phyloP scores from a whole-genome alignment of 2,888 invertebrate species.

The Cataglyphis rosenhaueri region DNA sequence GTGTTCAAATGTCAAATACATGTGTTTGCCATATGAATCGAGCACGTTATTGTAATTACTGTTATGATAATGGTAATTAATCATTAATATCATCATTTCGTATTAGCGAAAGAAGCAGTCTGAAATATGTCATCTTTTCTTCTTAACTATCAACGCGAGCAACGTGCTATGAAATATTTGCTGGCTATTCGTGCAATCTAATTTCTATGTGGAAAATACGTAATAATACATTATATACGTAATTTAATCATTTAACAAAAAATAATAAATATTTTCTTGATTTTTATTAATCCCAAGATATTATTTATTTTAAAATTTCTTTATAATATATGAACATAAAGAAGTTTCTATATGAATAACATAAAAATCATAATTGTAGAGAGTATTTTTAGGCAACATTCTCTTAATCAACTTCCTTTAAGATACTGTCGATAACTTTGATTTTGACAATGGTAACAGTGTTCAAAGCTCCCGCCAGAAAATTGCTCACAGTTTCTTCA shows the following conservation, averaged over 20 bases:
- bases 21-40: background rate
- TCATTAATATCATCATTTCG: background rate
- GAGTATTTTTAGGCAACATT: background rate
- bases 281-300: background rate
- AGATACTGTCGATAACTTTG: background rate
- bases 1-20: background rate
- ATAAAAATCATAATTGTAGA: background rate
- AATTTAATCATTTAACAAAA: background rate
- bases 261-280: background rate
- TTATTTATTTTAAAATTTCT: background rate
- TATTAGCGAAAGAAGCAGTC: background rate
- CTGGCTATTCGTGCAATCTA: background rate
- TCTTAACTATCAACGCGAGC: background rate
- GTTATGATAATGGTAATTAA: background rate
- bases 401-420: too few species aligned
- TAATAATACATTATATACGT: background rate
- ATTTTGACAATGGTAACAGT: background rate
- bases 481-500: background rate
- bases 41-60: background rate
- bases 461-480: slow-evolving; percentile 24
- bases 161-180: background rate
- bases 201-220: background rate
- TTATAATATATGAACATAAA: background rate
- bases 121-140: background rate
- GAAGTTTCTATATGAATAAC: background rate